A percentile compares a stretch with the other conserved stretches of the same genome.
Evolutionary conservation across 2,797 vertebrate genomes (phyloP).

Genomic region (Loriculus beryllinus): DNA sequence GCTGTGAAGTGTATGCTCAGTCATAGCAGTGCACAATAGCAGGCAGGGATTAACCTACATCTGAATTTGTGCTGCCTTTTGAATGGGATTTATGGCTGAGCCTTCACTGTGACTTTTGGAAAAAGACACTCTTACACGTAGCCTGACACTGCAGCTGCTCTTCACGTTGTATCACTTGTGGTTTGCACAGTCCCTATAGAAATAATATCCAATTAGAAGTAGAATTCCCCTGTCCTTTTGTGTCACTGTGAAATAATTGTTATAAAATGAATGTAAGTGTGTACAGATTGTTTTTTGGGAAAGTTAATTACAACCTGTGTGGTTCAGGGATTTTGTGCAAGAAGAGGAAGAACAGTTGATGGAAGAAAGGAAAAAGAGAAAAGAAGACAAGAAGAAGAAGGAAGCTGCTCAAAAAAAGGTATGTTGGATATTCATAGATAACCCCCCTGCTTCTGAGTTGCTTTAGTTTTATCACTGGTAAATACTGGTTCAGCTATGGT

Average conservation of each 20-base stretch:
- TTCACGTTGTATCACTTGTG: neutral
- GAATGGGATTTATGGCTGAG: neutral
- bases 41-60: neutral
- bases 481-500: neutral
- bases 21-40: neutral
- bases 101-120: neutral
- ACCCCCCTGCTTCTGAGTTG: neutral
- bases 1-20: neutral
- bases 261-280: conserved; percentile 70
- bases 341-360: conserved; percentile 92
- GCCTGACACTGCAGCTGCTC: neutral
- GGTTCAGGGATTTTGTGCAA: conserved; percentile 87
- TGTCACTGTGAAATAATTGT: conserved; percentile 55
- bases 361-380: conserved; percentile 93
- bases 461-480: neutral
- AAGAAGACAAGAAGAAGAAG: conserved; percentile 87
- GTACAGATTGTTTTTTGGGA: conserved; percentile 71
- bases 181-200: conserved; percentile 15
- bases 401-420: conserved; percentile 91
- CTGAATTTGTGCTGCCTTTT: neutral
- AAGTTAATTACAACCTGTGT: conserved; percentile 78
- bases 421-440: conserved; percentile 6
- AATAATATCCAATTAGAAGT: conserved; percentile 50
- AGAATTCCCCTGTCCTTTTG: conserved; percentile 43
- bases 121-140: neutral